Percentiles rank a stretch among this genome's conserved stretches.
phyloP scores from a whole-genome alignment of 2,797 vertebrate genomes.

The Urosaurus nigricauda region DNA sequence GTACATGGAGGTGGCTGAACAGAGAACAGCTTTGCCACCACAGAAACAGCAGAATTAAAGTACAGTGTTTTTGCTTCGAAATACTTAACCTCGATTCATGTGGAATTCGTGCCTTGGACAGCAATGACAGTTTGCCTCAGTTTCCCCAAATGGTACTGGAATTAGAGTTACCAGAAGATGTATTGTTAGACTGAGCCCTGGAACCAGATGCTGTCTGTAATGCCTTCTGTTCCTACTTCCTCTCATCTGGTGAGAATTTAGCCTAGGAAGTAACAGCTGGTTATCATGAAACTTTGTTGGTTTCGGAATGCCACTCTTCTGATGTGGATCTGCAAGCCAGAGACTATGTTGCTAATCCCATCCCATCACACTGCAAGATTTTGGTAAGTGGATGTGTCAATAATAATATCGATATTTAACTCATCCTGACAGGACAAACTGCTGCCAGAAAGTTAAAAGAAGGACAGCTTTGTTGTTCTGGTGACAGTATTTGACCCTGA shows the following conservation, averaged over 20 bases:
- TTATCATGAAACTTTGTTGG: constrained; percentile 85
- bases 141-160: constrained; percentile 87
- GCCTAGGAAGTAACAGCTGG: constrained; percentile 84
- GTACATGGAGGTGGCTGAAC: constrained; percentile 86
- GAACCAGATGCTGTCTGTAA: constrained; percentile 88
- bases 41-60: constrained; percentile 86
- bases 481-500: constrained; percentile 90
- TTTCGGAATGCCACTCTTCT: constrained; percentile 86
- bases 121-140: constrained; percentile 90
- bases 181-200: constrained; percentile 86
- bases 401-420: constrained; percentile 86
- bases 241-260: constrained; percentile 90
- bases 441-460: constrained; percentile 83
- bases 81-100: constrained; percentile 84
- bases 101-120: constrained; percentile 90
- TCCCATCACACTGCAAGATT: constrained; percentile 91
- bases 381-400: constrained; percentile 90
- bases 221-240: constrained; percentile 83
- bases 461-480: constrained; percentile 91
- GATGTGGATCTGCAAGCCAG: constrained; percentile 90
- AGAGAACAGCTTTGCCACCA: constrained; percentile 89
- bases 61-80: constrained; percentile 88
- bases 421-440: constrained; percentile 84
- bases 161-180: constrained; percentile 92
- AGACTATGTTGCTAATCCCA: constrained; percentile 88